Base-by-base conservation (phyloP, 2,888 invertebrate species). In the Spisula subtruncata region DNA sequence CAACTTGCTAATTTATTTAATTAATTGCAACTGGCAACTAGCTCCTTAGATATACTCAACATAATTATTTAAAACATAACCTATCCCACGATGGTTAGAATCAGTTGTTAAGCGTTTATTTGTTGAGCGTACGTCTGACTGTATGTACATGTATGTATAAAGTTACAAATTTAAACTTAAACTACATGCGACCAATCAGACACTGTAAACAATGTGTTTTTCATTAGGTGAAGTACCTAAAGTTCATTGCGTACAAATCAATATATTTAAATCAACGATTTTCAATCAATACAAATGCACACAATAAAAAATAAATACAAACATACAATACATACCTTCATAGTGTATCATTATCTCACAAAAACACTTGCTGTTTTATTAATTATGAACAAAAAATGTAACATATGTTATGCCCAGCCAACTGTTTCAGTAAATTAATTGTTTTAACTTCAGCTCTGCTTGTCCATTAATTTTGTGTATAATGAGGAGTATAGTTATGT, bases 391-490 rank as follows among this genome's bases (percentile, higher is more conserved):
- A 66, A 66, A 66, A 41, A 56, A 66, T 25, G 5, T 25, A 66
- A 66, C 60, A 66, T 66, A 66, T 66, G 60, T 66, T 66, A 25
- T 66, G 60, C n/a, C 60, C 60, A 35, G 75, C 75, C 5, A 75
- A 35, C 75, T 75, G 75, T 35, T 18, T 35, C 75, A 75, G 35
- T 75, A 35, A 75, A 35, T 75, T 32, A 35, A 35, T 32, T 75
- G 14, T 75, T 32, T 75, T 16, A 12, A 75, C 29, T 35, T 75
- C 29, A 25, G 35, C 32, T 35, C 75, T 75, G 35, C 25, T 32
- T 75, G 32, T 35, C 4, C 75, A 75, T 75, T 25, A 32, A 35
- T 75, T 35, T 32, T 18, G 16, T 75, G 16, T 25, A 75, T 75
- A 25, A 75, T 75, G 25, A 75, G 32, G 14, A 14, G 18, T 75